Conservation (phyloP, 2,888 invertebrate genomes). For the Acleris laterana region DNA sequence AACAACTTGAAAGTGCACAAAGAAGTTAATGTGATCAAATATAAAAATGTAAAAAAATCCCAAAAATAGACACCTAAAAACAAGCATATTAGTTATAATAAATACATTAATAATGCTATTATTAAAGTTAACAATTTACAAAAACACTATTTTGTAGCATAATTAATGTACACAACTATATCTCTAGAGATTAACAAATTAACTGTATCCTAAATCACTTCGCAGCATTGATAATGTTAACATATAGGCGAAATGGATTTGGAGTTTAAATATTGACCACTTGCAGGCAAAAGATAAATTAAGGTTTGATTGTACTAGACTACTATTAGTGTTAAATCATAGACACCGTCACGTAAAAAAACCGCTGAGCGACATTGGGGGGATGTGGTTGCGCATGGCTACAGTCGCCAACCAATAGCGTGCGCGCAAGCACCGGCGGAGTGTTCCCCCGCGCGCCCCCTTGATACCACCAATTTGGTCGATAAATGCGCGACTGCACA, state of each 20-base stretch:
- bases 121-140: slow-evolving; percentile 53
- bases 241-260: background rate
- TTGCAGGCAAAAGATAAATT: no score
- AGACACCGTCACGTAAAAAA: no score
- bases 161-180: slow-evolving; percentile 20
- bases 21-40: slow-evolving; percentile 58
- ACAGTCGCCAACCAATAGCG: no score
- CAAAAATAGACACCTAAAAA: slow-evolving; percentile 62
- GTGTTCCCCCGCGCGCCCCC: no score
- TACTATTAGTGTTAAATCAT: no score
- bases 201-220: slow-evolving; percentile 26
- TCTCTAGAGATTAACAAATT: slow-evolving; percentile 21
- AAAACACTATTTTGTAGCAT: slow-evolving; percentile 51
- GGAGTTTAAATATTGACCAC: no score
- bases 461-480: no score
- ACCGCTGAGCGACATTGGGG: no score
- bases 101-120: slow-evolving; percentile 45
- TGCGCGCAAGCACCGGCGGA: no score
- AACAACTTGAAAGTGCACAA: slow-evolving; percentile 57
- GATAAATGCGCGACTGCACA: no score
- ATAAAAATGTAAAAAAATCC: slow-evolving; percentile 48
- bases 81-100: slow-evolving; percentile 43
- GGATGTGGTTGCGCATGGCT: no score
- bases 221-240: slow-evolving; percentile 20
- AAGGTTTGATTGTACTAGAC: no score